Conservation (phyloP, 2,113 vertebrate genomes). For the Platysteira castanea region DNA sequence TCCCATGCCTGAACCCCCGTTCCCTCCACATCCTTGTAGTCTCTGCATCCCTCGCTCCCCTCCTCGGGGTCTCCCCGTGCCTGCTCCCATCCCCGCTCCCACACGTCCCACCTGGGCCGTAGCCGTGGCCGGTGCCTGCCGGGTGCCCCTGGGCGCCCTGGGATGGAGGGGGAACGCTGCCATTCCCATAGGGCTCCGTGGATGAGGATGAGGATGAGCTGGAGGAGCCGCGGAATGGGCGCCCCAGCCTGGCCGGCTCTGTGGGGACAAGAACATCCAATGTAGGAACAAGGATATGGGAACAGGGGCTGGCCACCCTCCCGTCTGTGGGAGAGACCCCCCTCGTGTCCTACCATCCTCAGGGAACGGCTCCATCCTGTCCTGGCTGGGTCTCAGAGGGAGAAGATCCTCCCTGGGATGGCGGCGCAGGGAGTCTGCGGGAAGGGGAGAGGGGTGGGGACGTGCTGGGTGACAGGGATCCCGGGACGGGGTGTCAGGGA, state of each 20-base stretch:
- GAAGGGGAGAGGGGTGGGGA: background rate
- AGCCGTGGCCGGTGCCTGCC: background rate
- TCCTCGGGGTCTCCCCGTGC: background rate
- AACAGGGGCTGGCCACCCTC: background rate
- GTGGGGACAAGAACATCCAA: background rate
- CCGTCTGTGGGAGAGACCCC: accelerated
- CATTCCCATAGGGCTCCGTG: conserved; percentile 11
- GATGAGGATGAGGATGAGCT: background rate
- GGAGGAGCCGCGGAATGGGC: background rate
- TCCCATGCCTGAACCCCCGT: background rate
- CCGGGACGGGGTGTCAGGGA: background rate
- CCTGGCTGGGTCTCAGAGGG: background rate
- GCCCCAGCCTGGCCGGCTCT: background rate
- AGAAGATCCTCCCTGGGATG: conserved; percentile 3
- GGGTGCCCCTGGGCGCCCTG: background rate
- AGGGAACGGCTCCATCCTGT: background rate
- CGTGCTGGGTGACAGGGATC: background rate
- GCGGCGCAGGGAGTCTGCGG: conserved; percentile 64
- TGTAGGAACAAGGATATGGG: background rate
- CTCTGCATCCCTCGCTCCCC: background rate
- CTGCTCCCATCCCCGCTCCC: background rate
- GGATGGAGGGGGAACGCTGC: background rate
- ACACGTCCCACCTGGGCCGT: background rate
- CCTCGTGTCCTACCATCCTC: background rate
- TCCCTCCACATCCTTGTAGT: background rate